phyloP scores from a whole-genome alignment of 2,113 vertebrate species.

The Silurus glanis region DNA sequence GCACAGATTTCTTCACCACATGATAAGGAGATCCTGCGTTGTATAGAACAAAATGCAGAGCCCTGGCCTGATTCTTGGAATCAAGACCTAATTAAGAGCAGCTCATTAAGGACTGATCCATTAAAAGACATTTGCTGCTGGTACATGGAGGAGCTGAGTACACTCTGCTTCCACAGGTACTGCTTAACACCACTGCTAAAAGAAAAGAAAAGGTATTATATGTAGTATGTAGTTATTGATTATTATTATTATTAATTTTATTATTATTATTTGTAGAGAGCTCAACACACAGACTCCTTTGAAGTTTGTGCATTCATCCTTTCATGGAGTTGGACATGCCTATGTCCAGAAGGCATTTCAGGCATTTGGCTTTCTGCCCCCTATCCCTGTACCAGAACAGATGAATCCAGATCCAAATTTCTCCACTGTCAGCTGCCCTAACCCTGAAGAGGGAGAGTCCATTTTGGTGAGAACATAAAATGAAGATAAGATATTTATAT shows the following conservation, averaged over 20 bases:
- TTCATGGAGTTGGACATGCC: constrained; percentile 90
- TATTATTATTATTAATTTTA: too few relatives aligned
- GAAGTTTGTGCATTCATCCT: constrained; percentile 91
- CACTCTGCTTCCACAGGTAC: constrained; percentile 88
- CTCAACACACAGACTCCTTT: constrained; percentile 76
- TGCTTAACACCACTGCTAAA: neutral
- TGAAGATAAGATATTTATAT: neutral
- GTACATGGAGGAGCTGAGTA: constrained; percentile 86
- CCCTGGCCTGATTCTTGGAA: constrained; percentile 91
- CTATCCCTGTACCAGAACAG: constrained; percentile 91
- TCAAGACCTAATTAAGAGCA: constrained; percentile 77
- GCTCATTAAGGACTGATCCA: constrained; percentile 81
- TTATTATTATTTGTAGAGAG: constrained; percentile 63
- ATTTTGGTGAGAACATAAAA: constrained; percentile 79
- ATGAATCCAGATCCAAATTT: constrained; percentile 92
- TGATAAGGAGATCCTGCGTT: constrained; percentile 85
- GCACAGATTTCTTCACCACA: constrained; percentile 89
- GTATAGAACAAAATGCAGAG: constrained; percentile 84
- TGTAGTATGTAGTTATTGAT: neutral
- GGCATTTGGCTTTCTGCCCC: constrained; percentile 83
- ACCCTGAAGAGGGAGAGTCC: constrained; percentile 91
- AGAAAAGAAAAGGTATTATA: neutral
- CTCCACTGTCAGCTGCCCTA: constrained; percentile 87
- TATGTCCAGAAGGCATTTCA: constrained; percentile 87
- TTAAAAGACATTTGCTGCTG: constrained; percentile 75